These are phyloP conservation scores for Julus scanicus DNA, from an alignment of 2,888 invertebrate genomes.

Conservation along the genomic window DNA sequence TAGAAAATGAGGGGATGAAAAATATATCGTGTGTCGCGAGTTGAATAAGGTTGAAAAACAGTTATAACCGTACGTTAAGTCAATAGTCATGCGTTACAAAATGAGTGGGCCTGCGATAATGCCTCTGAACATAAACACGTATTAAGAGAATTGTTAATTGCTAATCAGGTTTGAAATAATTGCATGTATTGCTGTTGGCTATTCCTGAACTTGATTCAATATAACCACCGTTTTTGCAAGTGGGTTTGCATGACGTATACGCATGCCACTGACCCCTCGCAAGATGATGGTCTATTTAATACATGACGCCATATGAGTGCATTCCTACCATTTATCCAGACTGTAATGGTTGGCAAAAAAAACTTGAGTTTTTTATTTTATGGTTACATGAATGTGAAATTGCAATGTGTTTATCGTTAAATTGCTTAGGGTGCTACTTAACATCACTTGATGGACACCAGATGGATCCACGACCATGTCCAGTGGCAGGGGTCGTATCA, in stretches of 20 bases:
- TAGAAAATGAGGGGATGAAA: no score
- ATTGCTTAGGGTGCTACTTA: background rate
- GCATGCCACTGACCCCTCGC: background rate
- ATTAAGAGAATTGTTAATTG: slow-evolving; percentile 1
- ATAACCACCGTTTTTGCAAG: background rate
- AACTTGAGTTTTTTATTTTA: background rate
- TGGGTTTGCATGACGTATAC: background rate
- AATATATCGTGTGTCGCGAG: no score
- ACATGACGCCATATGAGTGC: background rate
- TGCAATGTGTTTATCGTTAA: background rate
- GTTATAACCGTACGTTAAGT: no score
- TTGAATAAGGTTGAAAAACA: no score
- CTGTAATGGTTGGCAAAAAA: background rate
- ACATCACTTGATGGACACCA: background rate
- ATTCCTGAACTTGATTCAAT: slow-evolving; percentile 5
- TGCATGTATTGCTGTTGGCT: background rate
- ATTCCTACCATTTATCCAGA: background rate
- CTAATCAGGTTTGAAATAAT: slow-evolving; percentile 1
- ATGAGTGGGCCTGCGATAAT: background rate
- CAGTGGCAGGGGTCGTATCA: background rate
- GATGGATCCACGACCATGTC: background rate
- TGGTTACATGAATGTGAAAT: background rate
- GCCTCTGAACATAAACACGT: background rate
- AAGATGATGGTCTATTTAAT: background rate
- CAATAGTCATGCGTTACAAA: background rate